phyloP scores from a whole-genome alignment of 2,888 invertebrate species.

The Ophonus ardosiacus region DNA sequence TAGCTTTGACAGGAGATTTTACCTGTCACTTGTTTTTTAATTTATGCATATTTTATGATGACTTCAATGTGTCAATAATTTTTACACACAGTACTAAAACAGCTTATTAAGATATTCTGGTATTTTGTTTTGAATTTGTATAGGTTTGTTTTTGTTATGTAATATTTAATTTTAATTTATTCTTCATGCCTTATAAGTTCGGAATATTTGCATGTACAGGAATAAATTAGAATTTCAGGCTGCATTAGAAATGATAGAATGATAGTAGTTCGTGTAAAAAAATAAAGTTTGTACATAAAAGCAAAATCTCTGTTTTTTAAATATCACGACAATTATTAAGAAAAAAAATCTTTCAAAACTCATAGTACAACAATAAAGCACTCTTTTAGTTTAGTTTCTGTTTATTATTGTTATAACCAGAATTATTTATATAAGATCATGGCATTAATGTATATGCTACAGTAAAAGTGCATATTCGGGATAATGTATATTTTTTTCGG shows the following conservation, averaged over 20 bases:
- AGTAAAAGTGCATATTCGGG: too few relatives aligned
- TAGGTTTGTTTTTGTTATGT: not conserved
- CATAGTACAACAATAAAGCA: too few relatives aligned
- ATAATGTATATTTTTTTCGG: too few relatives aligned
- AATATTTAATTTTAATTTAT: not conserved
- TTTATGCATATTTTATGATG: conserved; percentile 29
- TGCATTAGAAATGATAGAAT: not conserved
- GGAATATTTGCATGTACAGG: not conserved
- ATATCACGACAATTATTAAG: too few relatives aligned
- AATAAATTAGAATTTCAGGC: not conserved
- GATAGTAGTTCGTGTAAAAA: not conserved
- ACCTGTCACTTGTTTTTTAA: not conserved
- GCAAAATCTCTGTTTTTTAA: too few relatives aligned
- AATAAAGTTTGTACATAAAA: not conserved
- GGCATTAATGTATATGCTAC: too few relatives aligned
- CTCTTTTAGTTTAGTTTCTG: too few relatives aligned
- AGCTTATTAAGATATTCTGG: not conserved
- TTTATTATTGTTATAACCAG: too few relatives aligned
- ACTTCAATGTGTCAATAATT: conserved; percentile 21
- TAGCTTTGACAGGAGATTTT: not conserved
- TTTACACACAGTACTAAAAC: not conserved
- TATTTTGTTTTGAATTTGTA: not conserved
- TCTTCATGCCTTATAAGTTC: not conserved
- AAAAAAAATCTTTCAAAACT: too few relatives aligned
- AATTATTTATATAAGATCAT: too few relatives aligned